Conservation (phyloP, 2,113 vertebrate species). For the Dipodomys spectabilis region DNA sequence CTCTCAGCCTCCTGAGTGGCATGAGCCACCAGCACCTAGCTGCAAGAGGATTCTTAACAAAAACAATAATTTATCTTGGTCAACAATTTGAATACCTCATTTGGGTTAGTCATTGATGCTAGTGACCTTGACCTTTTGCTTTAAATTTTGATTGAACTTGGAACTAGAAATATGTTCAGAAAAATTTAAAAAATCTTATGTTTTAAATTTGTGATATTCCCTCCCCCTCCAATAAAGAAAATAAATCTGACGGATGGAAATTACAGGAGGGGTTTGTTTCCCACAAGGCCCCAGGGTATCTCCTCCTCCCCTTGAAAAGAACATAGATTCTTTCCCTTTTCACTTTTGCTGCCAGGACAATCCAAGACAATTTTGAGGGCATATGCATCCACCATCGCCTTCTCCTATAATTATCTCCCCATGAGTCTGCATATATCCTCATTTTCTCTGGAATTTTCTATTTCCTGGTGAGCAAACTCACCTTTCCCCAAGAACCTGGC, state of each 20-base stretch:
- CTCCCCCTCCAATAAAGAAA: not conserved
- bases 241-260: not conserved
- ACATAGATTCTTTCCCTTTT: not conserved
- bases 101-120: not conserved
- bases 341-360: not conserved
- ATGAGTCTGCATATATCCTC: not conserved
- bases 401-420: not conserved
- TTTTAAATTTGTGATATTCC: not conserved
- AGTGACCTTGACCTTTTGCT: not conserved
- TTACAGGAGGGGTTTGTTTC: not conserved
- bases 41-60: not conserved
- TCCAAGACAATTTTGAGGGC: not conserved
- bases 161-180: slow-evolving; percentile 9
- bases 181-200: not conserved
- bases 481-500: not conserved
- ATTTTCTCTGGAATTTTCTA: not conserved
- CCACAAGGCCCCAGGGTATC: accelerated
- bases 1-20: too few relatives aligned
- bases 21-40: too few relatives aligned
- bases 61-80: not conserved
- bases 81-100: not conserved
- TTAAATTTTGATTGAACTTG: not conserved
- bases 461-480: not conserved
- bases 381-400: not conserved
- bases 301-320: not conserved